Percentiles rank a stretch among this genome's conserved stretches.
Evolutionary conservation across 2,113 vertebrate species (phyloP).

Genomic region (Struthidea cinerea): DNA sequence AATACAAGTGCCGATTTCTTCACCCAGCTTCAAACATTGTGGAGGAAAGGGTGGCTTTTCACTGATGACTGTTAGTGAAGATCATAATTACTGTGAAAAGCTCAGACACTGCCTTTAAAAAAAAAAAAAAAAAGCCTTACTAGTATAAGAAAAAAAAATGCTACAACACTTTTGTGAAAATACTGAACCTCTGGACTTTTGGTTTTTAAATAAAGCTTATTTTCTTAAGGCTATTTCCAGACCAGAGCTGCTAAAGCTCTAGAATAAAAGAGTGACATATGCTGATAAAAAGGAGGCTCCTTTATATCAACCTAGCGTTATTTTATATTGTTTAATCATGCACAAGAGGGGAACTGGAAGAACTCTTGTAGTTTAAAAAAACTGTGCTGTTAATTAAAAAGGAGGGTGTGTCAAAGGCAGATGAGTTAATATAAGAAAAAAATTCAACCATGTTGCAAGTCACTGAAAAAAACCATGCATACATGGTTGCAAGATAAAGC

Average conservation of each 20-base stretch:
- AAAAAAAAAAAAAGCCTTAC: background rate
- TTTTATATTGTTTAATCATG: background rate
- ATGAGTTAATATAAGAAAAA: constrained; percentile 59
- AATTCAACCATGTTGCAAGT: constrained; percentile 54
- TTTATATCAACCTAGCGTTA: background rate
- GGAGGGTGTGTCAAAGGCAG: constrained; percentile 51
- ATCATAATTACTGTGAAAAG: background rate
- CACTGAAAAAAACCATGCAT: constrained; percentile 44
- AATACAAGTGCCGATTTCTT: background rate
- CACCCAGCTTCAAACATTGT: background rate
- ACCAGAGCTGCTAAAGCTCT: background rate
- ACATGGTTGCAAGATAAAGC: constrained; percentile 63
- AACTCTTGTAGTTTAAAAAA: constrained; percentile 39
- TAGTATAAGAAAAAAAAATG: background rate
- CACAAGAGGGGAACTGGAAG: background rate
- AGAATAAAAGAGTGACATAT: background rate
- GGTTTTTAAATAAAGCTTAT: background rate
- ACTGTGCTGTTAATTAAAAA: constrained; percentile 35
- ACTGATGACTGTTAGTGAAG: background rate
- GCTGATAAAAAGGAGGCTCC: background rate
- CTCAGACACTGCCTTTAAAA: background rate
- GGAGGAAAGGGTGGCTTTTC: background rate
- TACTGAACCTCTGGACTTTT: background rate
- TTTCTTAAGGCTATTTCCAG: constrained; percentile 19
- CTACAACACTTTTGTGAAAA: background rate